Conservation (phyloP, 2,888 invertebrate species). For the Xiphydria camelus region DNA sequence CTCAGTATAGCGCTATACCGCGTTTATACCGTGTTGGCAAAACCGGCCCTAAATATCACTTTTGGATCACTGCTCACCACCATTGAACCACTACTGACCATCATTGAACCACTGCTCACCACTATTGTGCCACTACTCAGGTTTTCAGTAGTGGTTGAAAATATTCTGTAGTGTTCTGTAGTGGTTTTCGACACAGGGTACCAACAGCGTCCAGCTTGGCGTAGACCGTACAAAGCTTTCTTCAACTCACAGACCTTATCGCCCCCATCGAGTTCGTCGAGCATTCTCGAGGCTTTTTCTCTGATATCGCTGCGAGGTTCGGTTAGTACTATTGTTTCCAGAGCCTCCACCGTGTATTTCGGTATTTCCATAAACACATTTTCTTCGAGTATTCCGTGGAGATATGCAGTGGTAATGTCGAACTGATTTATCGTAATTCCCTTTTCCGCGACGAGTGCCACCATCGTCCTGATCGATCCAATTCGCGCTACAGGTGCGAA, state of each 20-base stretch:
- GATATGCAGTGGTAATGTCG: slow-evolving; percentile 8
- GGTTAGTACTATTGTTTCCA: not conserved
- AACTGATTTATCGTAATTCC: slow-evolving; percentile 7
- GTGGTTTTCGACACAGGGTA: no score
- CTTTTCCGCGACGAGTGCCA: slow-evolving; percentile 6
- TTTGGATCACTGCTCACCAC: no score
- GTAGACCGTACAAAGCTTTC: no score
- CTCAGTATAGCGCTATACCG: no score
- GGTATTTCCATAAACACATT: slow-evolving; percentile 12
- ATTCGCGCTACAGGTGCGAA: slow-evolving; percentile 12
- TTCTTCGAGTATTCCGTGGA: slow-evolving; percentile 9
- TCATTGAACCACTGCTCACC: no score
- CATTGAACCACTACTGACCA: no score
- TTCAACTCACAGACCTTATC: not conserved
- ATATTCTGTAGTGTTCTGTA: no score
- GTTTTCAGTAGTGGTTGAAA: no score
- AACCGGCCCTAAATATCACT: no score
- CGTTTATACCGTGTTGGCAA: no score
- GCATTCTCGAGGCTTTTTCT: not conserved
- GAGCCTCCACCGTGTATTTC: not conserved
- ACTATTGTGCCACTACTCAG: no score
- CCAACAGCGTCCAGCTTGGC: no score
- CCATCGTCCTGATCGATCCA: slow-evolving; percentile 5
- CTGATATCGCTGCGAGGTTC: not conserved
- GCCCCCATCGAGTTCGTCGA: not conserved